Percentiles rank a stretch among this genome's conserved stretches.
These are phyloP conservation scores for Ambastaia sidthimunki DNA, from an alignment of 2,797 vertebrate species.

Conservation along the genomic window DNA sequence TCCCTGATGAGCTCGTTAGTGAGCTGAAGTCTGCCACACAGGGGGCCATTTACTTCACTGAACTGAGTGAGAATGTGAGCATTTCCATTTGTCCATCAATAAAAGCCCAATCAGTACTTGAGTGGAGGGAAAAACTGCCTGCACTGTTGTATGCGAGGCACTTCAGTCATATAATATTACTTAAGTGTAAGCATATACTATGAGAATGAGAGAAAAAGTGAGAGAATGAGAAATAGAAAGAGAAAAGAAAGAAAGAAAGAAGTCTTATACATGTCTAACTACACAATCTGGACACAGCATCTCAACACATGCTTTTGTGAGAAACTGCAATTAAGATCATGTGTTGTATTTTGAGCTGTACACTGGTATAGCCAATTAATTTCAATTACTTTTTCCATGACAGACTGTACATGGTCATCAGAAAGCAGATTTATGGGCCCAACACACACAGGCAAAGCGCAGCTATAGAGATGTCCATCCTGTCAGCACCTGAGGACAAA, in stretches of 20 bases:
- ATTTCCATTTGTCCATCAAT: conserved; percentile 75
- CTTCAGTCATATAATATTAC: conserved; percentile 62
- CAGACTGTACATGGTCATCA: background rate
- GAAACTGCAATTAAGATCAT: too few relatives aligned
- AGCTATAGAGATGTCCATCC: conserved; percentile 4
- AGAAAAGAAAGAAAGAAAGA: too few relatives aligned
- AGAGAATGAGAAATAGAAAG: too few relatives aligned
- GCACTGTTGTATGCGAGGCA: conserved; percentile 59
- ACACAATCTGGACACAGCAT: background rate
- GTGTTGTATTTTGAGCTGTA: too few relatives aligned
- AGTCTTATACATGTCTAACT: too few relatives aligned
- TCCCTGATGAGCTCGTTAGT: conserved; percentile 78
- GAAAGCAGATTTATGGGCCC: background rate
- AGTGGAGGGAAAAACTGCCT: conserved; percentile 48
- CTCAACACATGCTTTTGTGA: too few relatives aligned
- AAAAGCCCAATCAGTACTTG: conserved; percentile 78
- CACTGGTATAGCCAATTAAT: background rate
- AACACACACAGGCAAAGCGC: background rate
- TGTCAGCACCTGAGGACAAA: conserved; percentile 2
- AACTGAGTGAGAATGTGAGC: conserved; percentile 75
- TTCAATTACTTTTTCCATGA: background rate
- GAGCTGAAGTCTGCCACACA: conserved; percentile 68
- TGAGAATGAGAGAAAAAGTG: too few relatives aligned
- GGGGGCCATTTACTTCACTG: conserved; percentile 79
- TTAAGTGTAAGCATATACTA: too few relatives aligned